Base-by-base conservation (phyloP, 2,888 invertebrate genomes). In the Dicyrtomina minuta region DNA sequence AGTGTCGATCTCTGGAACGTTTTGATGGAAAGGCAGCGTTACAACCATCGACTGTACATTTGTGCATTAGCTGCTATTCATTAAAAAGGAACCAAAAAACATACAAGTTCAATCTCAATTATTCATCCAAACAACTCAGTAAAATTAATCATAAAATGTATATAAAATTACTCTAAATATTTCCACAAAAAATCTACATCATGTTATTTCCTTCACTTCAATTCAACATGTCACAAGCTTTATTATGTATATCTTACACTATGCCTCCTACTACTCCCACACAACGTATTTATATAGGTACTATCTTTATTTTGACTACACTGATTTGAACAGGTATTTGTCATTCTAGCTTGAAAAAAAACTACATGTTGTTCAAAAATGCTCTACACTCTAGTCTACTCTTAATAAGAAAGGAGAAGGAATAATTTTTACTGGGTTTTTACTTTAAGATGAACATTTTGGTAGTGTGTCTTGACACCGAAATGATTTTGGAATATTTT, bases 11-110 rank as follows among this genome's bases (percentile, higher is more conserved):
- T 78, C 96, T 88, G 79, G 91, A 93, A 69, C 94, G 85, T 81
- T 94, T 96, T 0, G 96, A 95, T 5, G 94, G 92, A 81, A 96
- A 97, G 0, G 94, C 91, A 0, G 96, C 96, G 83, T 92, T 92
- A 82, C 97, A 97, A 1, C 96, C 95, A 76, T 95, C 95, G 27
- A 94, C 90, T 79, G 90, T 92, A 83, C 97, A 97, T 81, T 92
- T 92, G 83, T 96, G 96, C 90, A 95, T 93, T 71, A 96, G 84
- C 83, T 77, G 71, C 71, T 68, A 58, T 49, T 49, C 49, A 55
- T 41, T 41, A 53, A 27, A 68, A 51, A 58, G n/a, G n/a, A n/a
- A n/a, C 33, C 27, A 46, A 55, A 58, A 27, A 44, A 6, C 13
- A 64, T 43, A 55, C 20, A 22, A 65, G 27, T 55, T 33, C 5